Evolutionary conservation across 1,140 invertebrate genomes (phyloP).

Genomic region (Eriosoma lanigerum): DNA sequence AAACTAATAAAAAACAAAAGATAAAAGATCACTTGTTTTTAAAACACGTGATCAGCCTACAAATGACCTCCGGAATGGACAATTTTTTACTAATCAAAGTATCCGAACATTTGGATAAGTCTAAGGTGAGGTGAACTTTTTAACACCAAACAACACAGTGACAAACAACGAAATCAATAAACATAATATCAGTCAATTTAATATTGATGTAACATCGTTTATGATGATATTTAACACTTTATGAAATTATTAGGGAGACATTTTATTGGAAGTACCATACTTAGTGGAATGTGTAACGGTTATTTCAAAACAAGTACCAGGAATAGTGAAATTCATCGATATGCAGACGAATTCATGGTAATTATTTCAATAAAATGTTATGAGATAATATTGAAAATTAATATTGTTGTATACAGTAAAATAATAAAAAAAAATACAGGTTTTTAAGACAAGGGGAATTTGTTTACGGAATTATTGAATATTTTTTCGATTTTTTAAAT

Average conservation of each 20-base stretch:
- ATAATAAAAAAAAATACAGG: too few relatives aligned
- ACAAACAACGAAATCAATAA: too few relatives aligned
- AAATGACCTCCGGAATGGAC: conserved; percentile 34
- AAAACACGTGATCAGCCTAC: not conserved
- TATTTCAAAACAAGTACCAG: not conserved
- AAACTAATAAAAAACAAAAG: conserved; percentile 3
- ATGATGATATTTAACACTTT: too few relatives aligned
- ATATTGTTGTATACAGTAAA: not conserved
- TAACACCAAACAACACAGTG: too few relatives aligned
- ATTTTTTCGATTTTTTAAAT: too few relatives aligned
- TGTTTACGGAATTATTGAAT: too few relatives aligned
- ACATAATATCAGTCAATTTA: too few relatives aligned
- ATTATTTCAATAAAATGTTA: not conserved
- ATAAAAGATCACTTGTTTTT: conserved; percentile 20
- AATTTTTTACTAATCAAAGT: conserved; percentile 26
- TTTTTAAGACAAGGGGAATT: too few relatives aligned
- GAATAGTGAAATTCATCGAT: conserved; percentile 1
- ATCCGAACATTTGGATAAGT: conserved; percentile 9
- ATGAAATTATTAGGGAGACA: conserved; percentile 30
- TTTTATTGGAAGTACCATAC: conserved; percentile 36
- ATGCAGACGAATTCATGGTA: conserved; percentile 21
- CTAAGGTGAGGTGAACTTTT: not conserved
- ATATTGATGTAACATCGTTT: too few relatives aligned
- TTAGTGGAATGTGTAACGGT: conserved; percentile 36
- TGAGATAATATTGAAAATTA: too few relatives aligned